Evolutionary conservation across 2,888 invertebrate species (phyloP).

Genomic region (Cremastinae sp.): DNA sequence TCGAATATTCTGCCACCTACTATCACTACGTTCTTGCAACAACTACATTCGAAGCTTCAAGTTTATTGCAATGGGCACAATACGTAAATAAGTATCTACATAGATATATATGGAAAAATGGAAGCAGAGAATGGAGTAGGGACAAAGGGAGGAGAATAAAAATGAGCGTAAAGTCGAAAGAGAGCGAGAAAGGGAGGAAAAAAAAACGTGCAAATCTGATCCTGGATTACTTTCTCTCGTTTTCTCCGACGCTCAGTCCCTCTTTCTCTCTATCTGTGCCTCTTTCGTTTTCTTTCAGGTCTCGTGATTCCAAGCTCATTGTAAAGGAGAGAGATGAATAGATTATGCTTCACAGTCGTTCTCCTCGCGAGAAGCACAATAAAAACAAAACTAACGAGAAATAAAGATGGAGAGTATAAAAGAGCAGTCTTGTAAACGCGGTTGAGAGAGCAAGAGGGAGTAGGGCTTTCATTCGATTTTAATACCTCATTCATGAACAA

Average conservation of each 20-base stretch:
- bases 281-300: neutral
- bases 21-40: conserved; percentile 4
- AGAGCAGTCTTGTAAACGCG: conserved; percentile 43
- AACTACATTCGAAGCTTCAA: neutral
- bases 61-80: neutral
- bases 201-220: conserved; percentile 35
- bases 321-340: conserved; percentile 43
- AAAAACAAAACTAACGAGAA: conserved; percentile 26
- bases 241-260: conserved; percentile 6
- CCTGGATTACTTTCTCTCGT: conserved; percentile 13
- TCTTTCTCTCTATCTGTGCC: conserved; percentile 14
- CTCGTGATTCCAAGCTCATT: neutral
- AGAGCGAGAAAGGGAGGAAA: conserved; percentile 1
- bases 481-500: conserved; percentile 56
- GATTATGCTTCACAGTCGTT: conserved; percentile 33
- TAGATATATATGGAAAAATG: neutral
- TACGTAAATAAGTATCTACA: conserved; percentile 2
- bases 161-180: conserved; percentile 6
- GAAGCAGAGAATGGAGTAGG: neutral
- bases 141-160: neutral
- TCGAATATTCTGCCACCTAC: conserved; percentile 25
- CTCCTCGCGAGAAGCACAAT: conserved; percentile 31
- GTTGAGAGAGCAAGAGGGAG: too few relatives aligned
- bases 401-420: conserved; percentile 9
- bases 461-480: conserved; percentile 55